Base-by-base conservation (phyloP, 2,888 invertebrate genomes). In the Lutraria lutraria region DNA sequence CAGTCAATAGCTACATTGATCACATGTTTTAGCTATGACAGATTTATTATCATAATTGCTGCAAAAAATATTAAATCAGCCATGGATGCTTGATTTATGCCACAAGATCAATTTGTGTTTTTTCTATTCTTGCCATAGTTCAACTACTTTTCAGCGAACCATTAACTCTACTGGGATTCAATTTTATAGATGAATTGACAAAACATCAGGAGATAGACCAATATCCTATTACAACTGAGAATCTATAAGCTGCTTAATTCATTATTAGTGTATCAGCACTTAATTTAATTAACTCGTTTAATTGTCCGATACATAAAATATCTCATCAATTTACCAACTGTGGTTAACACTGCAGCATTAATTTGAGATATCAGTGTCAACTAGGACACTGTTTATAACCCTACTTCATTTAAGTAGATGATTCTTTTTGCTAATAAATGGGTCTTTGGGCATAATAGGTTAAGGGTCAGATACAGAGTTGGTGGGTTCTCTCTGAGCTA, bases 221-320 rank as follows among this genome's bases (percentile, higher is more conserved):
- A 76, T 34, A 34, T 13, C 31, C 34, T 76, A 34, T 19, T 34
- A 31, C 34, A 34, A 6, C 13, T 25, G 13, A 31, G 76, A 76
- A 76, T 76, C 6, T 34, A 34, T 76, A 68, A 25, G 25, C 63
- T 13, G 34, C 76, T 76, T 31, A 76, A 31, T 76, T 76, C 19
- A 76, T 76, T 16, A 34, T 19, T 56, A 13, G 34, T 25, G 76
- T 31, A 19, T 34, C 29, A 15, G 76, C 76, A 76, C 76, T 68
- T 25, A 68, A 25, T 76, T 76, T 34, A 76, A 76, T 76, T 76
- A 76, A 76, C 76, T 76, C 76, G 13, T 34, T 76, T 76, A 76
- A 68, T 68, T 68, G 25, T 25, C 63, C 12, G 25, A n/a, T 0
- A 68, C 63, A 25, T 25, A 68, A 68, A 60, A 68, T 25, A n/a